Conservation (phyloP, 2,113 vertebrate species). For the Centropus bengalensis region DNA sequence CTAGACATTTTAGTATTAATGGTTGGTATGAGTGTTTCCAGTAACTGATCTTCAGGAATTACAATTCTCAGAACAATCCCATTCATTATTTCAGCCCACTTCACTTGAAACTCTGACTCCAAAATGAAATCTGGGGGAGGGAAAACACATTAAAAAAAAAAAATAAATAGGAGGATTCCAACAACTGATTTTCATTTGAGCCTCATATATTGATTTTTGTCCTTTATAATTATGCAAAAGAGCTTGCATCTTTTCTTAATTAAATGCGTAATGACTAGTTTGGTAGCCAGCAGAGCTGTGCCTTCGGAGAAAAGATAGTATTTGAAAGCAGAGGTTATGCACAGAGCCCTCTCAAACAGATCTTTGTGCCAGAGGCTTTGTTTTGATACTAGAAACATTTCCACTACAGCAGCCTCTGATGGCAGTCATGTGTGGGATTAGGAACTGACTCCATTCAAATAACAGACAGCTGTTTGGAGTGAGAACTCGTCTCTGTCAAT, state of each 20-base stretch:
- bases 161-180: slow-evolving; percentile 48
- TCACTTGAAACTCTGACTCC: slow-evolving; percentile 40
- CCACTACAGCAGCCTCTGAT: slow-evolving; percentile 69
- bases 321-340: slow-evolving; percentile 59
- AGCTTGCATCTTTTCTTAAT: slow-evolving; percentile 54
- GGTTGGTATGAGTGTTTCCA: slow-evolving; percentile 19
- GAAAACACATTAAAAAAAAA: slow-evolving; percentile 57
- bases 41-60: slow-evolving; percentile 23
- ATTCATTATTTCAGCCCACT: slow-evolving; percentile 58
- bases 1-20: slow-evolving; percentile 38
- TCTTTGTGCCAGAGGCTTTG: slow-evolving; percentile 71
- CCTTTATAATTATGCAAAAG: slow-evolving; percentile 46
- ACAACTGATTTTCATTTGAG: slow-evolving; percentile 53
- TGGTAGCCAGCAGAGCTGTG: slow-evolving; percentile 45
- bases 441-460: slow-evolving; percentile 74
- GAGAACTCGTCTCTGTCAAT: slow-evolving; percentile 69
- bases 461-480: slow-evolving; percentile 76
- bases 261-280: slow-evolving; percentile 61
- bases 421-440: slow-evolving; percentile 71
- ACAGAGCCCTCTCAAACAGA: slow-evolving; percentile 53
- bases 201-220: slow-evolving; percentile 27
- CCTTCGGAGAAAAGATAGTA: slow-evolving; percentile 45
- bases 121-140: slow-evolving; percentile 37
- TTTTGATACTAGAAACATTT: slow-evolving; percentile 73
- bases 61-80: slow-evolving; percentile 37